phyloP scores from a whole-genome alignment of 2,888 invertebrate genomes.

The Dolichomitus sp. region DNA sequence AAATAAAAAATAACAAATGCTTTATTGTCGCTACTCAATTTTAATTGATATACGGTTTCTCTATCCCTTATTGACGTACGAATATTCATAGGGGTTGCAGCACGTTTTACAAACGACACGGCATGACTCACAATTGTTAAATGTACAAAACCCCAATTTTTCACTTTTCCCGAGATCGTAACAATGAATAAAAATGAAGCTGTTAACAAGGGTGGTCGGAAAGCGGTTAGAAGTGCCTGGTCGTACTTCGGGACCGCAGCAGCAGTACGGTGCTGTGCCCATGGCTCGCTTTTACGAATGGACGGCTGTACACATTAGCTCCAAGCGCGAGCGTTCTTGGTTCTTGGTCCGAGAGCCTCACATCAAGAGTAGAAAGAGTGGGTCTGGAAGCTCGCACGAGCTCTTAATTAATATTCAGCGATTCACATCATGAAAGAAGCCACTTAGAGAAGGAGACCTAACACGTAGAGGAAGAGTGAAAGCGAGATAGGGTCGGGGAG shows the following conservation, averaged over 20 bases:
- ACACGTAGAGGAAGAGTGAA: slow-evolving; percentile 29
- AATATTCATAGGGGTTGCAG: slow-evolving; percentile 48
- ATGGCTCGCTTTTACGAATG: slow-evolving; percentile 30
- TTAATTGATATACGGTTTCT: slow-evolving; percentile 26
- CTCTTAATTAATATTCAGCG: slow-evolving; percentile 81
- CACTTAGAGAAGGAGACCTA: slow-evolving; percentile 71
- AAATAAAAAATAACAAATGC: background rate
- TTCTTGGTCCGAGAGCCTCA: slow-evolving; percentile 56
- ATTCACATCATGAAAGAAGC: slow-evolving; percentile 78
- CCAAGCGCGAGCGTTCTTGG: slow-evolving; percentile 41
- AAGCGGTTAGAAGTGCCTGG: slow-evolving; percentile 36
- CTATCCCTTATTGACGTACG: slow-evolving; percentile 20
- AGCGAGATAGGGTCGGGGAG: slow-evolving; percentile 52
- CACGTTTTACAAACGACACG: slow-evolving; percentile 42
- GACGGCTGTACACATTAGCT: slow-evolving; percentile 52
- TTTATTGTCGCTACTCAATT: slow-evolving; percentile 14
- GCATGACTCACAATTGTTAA: slow-evolving; percentile 45
- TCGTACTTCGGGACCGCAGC: slow-evolving; percentile 44
- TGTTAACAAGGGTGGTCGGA: slow-evolving; percentile 75
- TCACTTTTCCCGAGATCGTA: slow-evolving; percentile 61
- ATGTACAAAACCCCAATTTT: slow-evolving; percentile 61
- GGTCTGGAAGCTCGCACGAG: slow-evolving; percentile 63
- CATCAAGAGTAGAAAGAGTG: slow-evolving; percentile 52
- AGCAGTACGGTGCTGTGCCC: slow-evolving; percentile 16
- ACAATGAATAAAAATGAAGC: slow-evolving; percentile 82